Evolutionary conservation across 1,140 invertebrate species (phyloP), one percentile per base, ranked within the genome.

Genomic region (Lordiphosa clarofinis): DNA sequence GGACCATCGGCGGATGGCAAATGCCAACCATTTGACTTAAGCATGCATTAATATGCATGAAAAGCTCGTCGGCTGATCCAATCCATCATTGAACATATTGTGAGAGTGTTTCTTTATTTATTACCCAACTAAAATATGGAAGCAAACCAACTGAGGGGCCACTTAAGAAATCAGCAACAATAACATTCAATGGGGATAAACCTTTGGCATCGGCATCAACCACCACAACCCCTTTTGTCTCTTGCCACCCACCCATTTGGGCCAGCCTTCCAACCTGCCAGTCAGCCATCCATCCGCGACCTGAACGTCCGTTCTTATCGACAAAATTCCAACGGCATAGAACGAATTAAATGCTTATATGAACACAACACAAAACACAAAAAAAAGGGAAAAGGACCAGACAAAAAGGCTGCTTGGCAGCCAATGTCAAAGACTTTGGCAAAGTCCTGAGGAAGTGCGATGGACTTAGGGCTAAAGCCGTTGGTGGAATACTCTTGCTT

Each of bases 81-180:
- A 67, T 67, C 59, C 63, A 56, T 67, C 63, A 62, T 61, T 65
- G 56, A 60, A 36, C 44, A 60, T 43, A 47, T 48, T 61, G 63
- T 60, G 46, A 11, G 47, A 67, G 58, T 62, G 64, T 61, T 66
- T 48, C 63, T 47, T 66, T 66, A 66, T 66, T 66, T 66, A 66
- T 66, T 55, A 61, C 52, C 46, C 58, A 61, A 62, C 59, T 62
- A 49, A 68, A 68, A 58, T 54, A 53, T 57, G 53, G 48, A 64
- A 64, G 50, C 49, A 54, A 38, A 8, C 11, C 6, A 42, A 24
- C 5, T 48, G 57, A 5, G 43, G 43, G 36, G 67, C 73, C 68
- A 76, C 73, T 76, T 73, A 73, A 68, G 62, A 58, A 76, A 78
- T 68, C 74, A 78, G 63, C 63, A 63, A 63, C 49, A 73, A 79